A percentile compares a stretch with the other conserved stretches of the same genome.
Evolutionary conservation across 2,113 vertebrate species (phyloP).

Genomic region (Cynopterus brachyotis): DNA sequence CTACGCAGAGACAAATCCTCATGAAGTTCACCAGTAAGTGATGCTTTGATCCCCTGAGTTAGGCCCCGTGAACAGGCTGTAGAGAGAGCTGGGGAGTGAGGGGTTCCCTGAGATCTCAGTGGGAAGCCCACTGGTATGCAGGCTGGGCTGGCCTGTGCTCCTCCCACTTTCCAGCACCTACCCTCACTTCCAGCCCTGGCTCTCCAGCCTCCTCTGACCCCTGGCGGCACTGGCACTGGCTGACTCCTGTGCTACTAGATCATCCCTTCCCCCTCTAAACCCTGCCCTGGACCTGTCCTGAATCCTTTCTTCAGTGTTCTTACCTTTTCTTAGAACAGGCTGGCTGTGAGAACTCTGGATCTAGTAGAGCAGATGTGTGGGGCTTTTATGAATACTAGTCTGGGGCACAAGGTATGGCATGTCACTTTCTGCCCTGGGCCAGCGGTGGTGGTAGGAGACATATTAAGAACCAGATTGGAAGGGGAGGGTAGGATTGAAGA

Average conservation of each 20-base stretch:
- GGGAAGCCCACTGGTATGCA: not conserved
- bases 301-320: not conserved
- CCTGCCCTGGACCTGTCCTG: too few species aligned
- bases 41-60: not conserved
- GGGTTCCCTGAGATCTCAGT: not conserved
- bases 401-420: not conserved
- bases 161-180: too few species aligned
- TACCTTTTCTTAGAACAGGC: not conserved
- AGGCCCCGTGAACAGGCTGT: not conserved
- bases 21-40: conserved; percentile 90
- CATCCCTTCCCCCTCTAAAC: not conserved
- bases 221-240: not conserved
- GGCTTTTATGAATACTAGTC: not conserved
- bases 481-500: not conserved
- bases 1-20: conserved; percentile 86
- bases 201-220: too few species aligned
- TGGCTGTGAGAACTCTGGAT: not conserved
- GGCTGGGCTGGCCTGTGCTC: not conserved
- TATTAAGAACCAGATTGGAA: not conserved
- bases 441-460: too few species aligned
- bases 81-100: not conserved
- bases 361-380: accelerated
- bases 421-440: not conserved
- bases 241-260: not conserved
- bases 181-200: not conserved